Base-by-base conservation (phyloP, 2,113 vertebrate species). In the Callipepla californica region DNA sequence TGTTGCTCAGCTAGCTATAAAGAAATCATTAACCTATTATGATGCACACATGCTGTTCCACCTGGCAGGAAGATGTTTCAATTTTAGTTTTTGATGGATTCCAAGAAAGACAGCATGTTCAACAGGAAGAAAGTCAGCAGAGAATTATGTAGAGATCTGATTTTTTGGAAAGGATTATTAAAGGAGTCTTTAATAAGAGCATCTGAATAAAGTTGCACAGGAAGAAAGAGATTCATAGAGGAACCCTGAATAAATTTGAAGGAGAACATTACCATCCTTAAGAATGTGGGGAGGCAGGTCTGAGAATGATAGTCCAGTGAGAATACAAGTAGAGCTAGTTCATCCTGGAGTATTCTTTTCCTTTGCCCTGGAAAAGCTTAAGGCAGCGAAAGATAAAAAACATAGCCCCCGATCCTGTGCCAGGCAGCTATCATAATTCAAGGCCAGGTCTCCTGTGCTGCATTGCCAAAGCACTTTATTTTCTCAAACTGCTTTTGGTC, bases 1-100 rank as follows among this genome's bases (percentile, higher is more conserved):
- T 85, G 76, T 88, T 95, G 73, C 76, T 93, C 85, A 94, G 75
- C 51, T 93, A 88, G 57, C 82, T 96, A 83, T 85, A 80, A 92
- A 83, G 63, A 96, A 95, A 90, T 91, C 32, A 85, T 91, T 96
- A 94, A 90, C 86, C 65, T 86, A 78, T 90, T 92, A 83, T 13
- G 76, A 75, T 72, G 76, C 47, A 80, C 68, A 80, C 76, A 86
- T 92, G 66, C 57, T 85, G 72, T 78, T 94, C 72, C 90, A 94
- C 90, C 88, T 93, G 80, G 72, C 50, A 88, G 76, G 59, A 90
- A 88, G 73, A 78, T 67, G 47, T 80, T 95, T 96, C 70, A 74
- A 6, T 85, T 87, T 87, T 53, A 70, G 50, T 77, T 88, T 85
- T 91, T 93, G 47, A 78, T 36, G 68, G 47, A 86, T 83, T 93